Base-by-base conservation (phyloP, 2,113 vertebrate genomes). In the Alexandromys fortis region DNA sequence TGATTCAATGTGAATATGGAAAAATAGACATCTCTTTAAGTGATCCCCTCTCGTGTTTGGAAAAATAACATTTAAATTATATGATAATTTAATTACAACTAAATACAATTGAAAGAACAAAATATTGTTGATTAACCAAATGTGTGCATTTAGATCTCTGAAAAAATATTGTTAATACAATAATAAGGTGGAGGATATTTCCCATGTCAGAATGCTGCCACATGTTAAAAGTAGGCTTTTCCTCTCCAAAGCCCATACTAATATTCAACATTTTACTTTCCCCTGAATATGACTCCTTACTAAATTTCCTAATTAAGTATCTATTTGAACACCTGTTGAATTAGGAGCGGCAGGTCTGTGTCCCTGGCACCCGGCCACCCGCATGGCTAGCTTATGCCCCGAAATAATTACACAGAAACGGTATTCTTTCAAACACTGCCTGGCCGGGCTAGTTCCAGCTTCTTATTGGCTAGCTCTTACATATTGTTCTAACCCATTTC, bases 31-130 rank as follows among this genome's bases (percentile, higher is more conserved):
- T 78, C 5, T 87, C 35, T 38, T 63, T 58, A 58, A 58, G 55
- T 58, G 24, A 26, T 35, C 19, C 7, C 10, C 55, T 7, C 0
- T 1, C 22, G 42, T 38, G 30, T 83, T 61, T 83, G n/a, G 19
- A 76, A 92, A 81, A 94, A 77, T 89, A 33, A 49, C 35, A 79
- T 75, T 92, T 92, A 83, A 81, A 5, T 35, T 35, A 76, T 28
- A 68, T 92, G 70, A 24, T 79, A 85, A 42, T 42, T 42, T 42
- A 73, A 65, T 12, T 35, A 42, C 1, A 88, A 93, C 17, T 61
- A 63, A 85, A 65, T 45, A 11, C n/a, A 68, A 68, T 47, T 63
- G 24, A 88, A 96, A 87, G n/a, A 61, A 8, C 55, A 86, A 90
- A 95, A 61, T 90, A 24, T 61, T 65, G 13, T 35, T n/a, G 45